Evolutionary conservation across 2,888 invertebrate species (phyloP).

Genomic region (Stenoptilia bipunctidactyla): DNA sequence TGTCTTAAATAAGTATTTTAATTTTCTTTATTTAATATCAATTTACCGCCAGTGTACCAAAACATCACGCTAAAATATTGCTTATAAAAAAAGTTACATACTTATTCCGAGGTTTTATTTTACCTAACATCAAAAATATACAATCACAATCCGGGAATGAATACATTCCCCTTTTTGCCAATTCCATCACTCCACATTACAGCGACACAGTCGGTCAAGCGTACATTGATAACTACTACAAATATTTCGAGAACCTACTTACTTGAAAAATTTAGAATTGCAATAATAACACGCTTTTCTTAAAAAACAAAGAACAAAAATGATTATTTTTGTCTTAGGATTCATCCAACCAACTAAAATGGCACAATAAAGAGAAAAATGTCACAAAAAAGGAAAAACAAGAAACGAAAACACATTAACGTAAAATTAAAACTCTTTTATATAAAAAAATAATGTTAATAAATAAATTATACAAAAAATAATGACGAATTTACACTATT

Average conservation of each 20-base stretch:
- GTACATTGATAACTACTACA: constrained; percentile 65
- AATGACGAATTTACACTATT: constrained; percentile 65
- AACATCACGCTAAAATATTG: too few species aligned
- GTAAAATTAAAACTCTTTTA: constrained; percentile 37
- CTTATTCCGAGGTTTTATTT: too few species aligned
- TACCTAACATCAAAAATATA: too few species aligned
- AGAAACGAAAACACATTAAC: neutral
- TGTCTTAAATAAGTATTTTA: too few species aligned
- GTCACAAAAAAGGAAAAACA: constrained; percentile 2
- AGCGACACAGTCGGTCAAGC: constrained; percentile 36
- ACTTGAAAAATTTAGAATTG: constrained; percentile 39
- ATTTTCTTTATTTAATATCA: too few species aligned
- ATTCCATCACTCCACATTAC: neutral
- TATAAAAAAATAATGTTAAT: constrained; percentile 54
- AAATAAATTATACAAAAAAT: constrained; percentile 56
- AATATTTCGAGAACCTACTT: constrained; percentile 61
- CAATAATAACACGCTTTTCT: constrained; percentile 19
- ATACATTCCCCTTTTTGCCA: too few species aligned
- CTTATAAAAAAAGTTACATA: too few species aligned
- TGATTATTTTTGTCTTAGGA: constrained; percentile 16
- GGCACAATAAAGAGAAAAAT: constrained; percentile 23
- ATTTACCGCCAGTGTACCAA: too few species aligned
- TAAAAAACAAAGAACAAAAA: too few species aligned
- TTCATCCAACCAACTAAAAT: constrained; percentile 22
- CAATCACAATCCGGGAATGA: too few species aligned